Evolutionary conservation across 2,113 vertebrate genomes (phyloP), one percentile per base, ranked within the genome.

Genomic region (Campylorhamphus procurvoides): DNA sequence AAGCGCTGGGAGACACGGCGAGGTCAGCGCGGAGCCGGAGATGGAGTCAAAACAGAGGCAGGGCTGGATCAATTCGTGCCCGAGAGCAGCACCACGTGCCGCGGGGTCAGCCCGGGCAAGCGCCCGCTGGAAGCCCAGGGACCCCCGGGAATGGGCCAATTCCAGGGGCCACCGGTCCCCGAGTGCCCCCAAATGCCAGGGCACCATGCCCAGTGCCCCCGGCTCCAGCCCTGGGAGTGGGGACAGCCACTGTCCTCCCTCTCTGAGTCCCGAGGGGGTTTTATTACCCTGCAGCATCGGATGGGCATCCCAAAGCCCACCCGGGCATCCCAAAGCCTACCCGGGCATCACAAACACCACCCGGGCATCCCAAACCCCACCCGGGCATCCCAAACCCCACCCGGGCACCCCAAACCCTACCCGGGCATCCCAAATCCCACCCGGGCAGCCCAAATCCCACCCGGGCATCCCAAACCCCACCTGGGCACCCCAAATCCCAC

Each of bases 21-120:
- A 37, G 37, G 37, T 37, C 37, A 37, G 37, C 37, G 37, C 37
- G 37, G 37, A 37, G 37, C 58, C 7, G 15, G 58, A 10, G 85
- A 22, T 2, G 23, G 42, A 44, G 37, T 50, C 80, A 25, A 56
- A 52, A 7, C 2, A 1, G 66, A 39, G 66, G 37, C 7, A 16
- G 59, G 3, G 76, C 15, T 1, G 28, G 42, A 37, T 33, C 46
- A 6, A 59, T 42, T 39, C 23, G 13, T 11, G 33, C 33, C 7
- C 53, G 28, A 16, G 39, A 29, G 49, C 63, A 9, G n/a, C 56
- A 16, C 49, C 1, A 12, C 1, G 13, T 23, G 3, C 2, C 2
- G 10, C 2, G 52, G 59, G 19, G n/a, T 64, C 56, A 33, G 27
- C 22, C 42, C 40, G 8, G 33, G 37, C 27, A 3, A 67, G 37